Percentiles rank a stretch among this genome's conserved stretches.
Evolutionary conservation across 2,797 vertebrate species (phyloP).

Genomic region (Spinibarbus caldwelli): DNA sequence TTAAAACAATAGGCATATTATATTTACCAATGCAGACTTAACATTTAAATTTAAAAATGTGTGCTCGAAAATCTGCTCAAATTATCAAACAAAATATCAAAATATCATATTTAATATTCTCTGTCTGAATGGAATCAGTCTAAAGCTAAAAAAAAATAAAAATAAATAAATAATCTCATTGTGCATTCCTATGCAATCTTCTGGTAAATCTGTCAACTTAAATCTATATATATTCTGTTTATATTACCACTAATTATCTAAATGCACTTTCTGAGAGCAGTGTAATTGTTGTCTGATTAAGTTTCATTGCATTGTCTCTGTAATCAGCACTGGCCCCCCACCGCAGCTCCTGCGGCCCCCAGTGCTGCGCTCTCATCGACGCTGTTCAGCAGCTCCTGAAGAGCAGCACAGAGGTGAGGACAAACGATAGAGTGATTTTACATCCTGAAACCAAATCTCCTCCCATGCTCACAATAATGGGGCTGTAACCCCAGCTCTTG

Average conservation of each 20-base stretch:
- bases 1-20: too few relatives aligned
- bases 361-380: slow-evolving; percentile 62
- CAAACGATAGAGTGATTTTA: slow-evolving; percentile 63
- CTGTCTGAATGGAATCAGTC: too few relatives aligned
- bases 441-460: slow-evolving; percentile 73
- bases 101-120: too few relatives aligned
- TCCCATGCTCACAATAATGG: slow-evolving; percentile 55
- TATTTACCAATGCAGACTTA: too few relatives aligned
- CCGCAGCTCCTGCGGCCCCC: slow-evolving; percentile 75
- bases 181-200: too few relatives aligned
- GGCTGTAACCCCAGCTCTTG: slow-evolving; percentile 57
- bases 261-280: neutral
- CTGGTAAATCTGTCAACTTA: too few relatives aligned
- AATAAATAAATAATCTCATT: too few relatives aligned
- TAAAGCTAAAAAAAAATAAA: too few relatives aligned
- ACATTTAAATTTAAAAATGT: too few relatives aligned
- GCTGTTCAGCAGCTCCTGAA: slow-evolving; percentile 43
- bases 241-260: neutral
- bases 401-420: neutral
- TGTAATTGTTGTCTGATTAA: slow-evolving; percentile 29
- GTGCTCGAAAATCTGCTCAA: too few relatives aligned
- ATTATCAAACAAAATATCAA: too few relatives aligned
- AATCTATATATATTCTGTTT: too few relatives aligned
- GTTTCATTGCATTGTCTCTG: slow-evolving; percentile 64
- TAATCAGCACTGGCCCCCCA: slow-evolving; percentile 75